A percentile compares a stretch with the other conserved stretches of the same genome.
These are phyloP conservation scores for Hesperia comma DNA, from an alignment of 2,888 invertebrate species.

Conservation along the genomic window DNA sequence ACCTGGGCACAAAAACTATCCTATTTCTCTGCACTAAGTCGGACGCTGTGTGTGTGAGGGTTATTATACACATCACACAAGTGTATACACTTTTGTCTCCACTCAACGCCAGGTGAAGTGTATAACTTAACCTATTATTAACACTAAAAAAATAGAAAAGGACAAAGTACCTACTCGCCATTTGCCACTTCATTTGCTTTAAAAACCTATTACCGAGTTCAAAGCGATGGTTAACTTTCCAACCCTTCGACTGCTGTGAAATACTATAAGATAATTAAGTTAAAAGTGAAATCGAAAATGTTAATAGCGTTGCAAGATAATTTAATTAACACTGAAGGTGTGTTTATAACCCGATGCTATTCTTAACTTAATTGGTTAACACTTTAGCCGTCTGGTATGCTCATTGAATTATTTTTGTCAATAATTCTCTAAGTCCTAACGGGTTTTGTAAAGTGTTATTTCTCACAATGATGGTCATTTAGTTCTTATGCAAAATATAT, in stretches of 20 bases:
- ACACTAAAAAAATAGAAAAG: neutral
- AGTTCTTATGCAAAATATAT: neutral
- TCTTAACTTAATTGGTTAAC: slow-evolving; percentile 31
- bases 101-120: slow-evolving; percentile 1
- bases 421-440: slow-evolving; percentile 3
- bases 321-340: slow-evolving; percentile 25
- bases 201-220: slow-evolving; percentile 7
- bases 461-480: neutral
- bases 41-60: too few species aligned
- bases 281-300: slow-evolving; percentile 33
- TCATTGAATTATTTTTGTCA: slow-evolving; percentile 24
- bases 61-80: too few species aligned
- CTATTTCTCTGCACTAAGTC: too few species aligned
- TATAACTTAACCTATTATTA: neutral
- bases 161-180: slow-evolving; percentile 1
- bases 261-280: slow-evolving; percentile 30
- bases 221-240: slow-evolving; percentile 14
- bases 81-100: neutral
- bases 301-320: slow-evolving; percentile 34
- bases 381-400: slow-evolving; percentile 23
- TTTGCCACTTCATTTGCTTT: slow-evolving; percentile 17
- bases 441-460: slow-evolving; percentile 12
- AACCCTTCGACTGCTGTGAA: slow-evolving; percentile 12
- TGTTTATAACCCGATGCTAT: slow-evolving; percentile 21
- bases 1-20: too few species aligned